Evolutionary conservation across 2,888 invertebrate genomes (phyloP), one percentile per base, ranked within the genome.

Genomic region (Disparrhopalites patrizii): DNA sequence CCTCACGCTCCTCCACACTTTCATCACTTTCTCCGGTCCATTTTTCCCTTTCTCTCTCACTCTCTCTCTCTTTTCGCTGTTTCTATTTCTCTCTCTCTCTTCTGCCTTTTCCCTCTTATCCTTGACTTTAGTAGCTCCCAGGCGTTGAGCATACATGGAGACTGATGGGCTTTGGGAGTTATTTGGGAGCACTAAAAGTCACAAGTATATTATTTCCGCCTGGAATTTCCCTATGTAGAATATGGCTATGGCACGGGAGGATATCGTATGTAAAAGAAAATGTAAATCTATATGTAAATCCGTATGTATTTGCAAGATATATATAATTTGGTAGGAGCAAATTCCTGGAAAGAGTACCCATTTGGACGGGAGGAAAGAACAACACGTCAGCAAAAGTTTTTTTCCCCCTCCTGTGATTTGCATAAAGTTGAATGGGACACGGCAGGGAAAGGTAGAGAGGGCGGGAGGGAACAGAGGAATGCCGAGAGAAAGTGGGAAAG

Each of bases 181-280:
- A 4, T 5, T 43, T 10, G 43, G 43, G 15, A 18, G 43, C 20
- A 20, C n/a, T 43, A 43, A 43, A 43, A 43, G 5, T 43, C 43
- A 20, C n/a, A n/a, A n/a, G n/a, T n/a, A 20, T 43, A 43, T 43
- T 43, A 43, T n/a, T 43, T 43, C 15, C 43, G 43, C 43, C 43
- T 43, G 43, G 43, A 43, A 43, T 43, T 43, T 43, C 43, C n/a
- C n/a, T 43, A 43, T 43, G 43, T 18, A 43, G n/a, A 43, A 43
- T 20, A 43, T 18, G 43, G 43, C 8, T 18, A 43, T 43, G 43
- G 43, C n/a, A 43, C 20, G 43, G 20, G 43, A n/a, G n/a, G n/a
- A n/a, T n/a, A n/a, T n/a, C n/a, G n/a, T n/a, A n/a, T n/a, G n/a
- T n/a, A n/a, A n/a, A n/a, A n/a, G n/a, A n/a, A n/a, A n/a, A n/a